These are phyloP conservation scores for Apis mellifera DNA, from an alignment of 1,140 invertebrate genomes.

Conservation along the genomic window Amel_HAv3.1 CM009942.2:7087501-7088000, in stretches of 20 bases:
- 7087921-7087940: background rate
- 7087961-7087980: conserved; percentile 20
- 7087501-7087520: too few species aligned
- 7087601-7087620: too few species aligned
- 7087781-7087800: background rate
- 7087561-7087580: too few species aligned
- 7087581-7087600: too few species aligned
- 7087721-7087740: background rate
- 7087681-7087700: too few species aligned
- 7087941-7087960: background rate
- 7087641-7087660: too few species aligned
- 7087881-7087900: background rate
- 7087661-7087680: too few species aligned
- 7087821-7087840: background rate
- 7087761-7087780: too few species aligned
- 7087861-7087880: background rate
- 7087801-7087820: conserved; percentile 2
- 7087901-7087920: conserved; percentile 5
- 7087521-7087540: too few species aligned
- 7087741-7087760: background rate
- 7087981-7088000: background rate
- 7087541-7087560: too few species aligned
- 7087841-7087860: conserved; percentile 8
- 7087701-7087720: too few species aligned
- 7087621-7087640: too few species aligned